These are phyloP conservation scores for Perca schrenkii DNA, from an alignment of 2,113 vertebrate species.

Conservation along the genomic window DNA sequence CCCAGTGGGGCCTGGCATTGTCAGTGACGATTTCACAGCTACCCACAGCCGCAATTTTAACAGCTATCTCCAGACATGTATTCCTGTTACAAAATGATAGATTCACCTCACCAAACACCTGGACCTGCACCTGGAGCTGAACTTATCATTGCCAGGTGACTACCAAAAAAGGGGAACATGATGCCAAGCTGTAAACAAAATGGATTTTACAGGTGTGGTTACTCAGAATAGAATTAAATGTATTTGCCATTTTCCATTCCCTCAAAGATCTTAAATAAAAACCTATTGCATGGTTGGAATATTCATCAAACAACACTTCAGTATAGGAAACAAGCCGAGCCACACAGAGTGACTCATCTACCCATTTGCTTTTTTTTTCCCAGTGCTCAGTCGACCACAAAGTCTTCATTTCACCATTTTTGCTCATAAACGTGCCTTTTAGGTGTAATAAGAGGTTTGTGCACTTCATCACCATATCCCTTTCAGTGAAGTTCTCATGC, in stretches of 20 bases:
- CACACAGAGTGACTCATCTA: slow-evolving; percentile 50
- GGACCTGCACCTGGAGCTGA: neutral
- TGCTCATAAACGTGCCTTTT: slow-evolving; percentile 39
- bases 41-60: neutral
- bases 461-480: slow-evolving; percentile 1
- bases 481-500: slow-evolving; percentile 28
- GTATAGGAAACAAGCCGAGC: neutral
- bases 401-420: slow-evolving; percentile 38
- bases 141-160: neutral
- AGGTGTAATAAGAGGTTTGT: slow-evolving; percentile 39
- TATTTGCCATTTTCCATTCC: neutral
- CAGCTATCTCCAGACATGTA: neutral
- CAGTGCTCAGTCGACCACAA: slow-evolving; percentile 1
- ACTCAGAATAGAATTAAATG: neutral
- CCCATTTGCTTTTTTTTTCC: neutral
- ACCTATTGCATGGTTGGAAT: neutral
- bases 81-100: neutral
- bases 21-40: neutral
- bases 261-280: slow-evolving; percentile 17
- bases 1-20: neutral
- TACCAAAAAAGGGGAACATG: neutral
- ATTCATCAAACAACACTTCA: slow-evolving; percentile 3
- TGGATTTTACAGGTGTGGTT: neutral
- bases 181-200: neutral
- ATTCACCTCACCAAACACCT: neutral